Conservation (phyloP, 2,797 vertebrate species). For the Phalloptychus januarius region DNA sequence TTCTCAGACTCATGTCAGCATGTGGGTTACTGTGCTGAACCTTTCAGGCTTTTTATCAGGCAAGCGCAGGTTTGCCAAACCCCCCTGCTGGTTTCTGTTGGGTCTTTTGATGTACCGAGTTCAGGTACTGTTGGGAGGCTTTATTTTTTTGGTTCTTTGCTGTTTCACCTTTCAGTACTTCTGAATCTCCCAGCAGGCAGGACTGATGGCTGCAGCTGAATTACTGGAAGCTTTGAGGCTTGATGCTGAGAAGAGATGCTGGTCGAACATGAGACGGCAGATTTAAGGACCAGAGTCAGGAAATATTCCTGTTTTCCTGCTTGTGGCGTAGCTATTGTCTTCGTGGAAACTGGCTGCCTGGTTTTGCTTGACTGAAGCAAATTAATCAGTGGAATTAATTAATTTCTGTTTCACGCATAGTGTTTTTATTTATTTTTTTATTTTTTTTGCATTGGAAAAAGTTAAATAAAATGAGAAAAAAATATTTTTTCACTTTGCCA, state of each 20-base stretch:
- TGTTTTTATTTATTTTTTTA: background rate
- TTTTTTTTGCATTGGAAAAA: background rate
- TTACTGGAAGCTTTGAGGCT: conserved; percentile 29
- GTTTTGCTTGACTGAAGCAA: background rate
- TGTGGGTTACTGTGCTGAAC: conserved; percentile 61
- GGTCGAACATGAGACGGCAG: conserved; percentile 7
- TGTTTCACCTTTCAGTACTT: conserved; percentile 58
- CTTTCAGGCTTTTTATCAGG: conserved; percentile 57
- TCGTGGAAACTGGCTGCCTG: background rate
- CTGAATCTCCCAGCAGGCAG: conserved; percentile 44
- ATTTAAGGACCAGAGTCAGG: conserved; percentile 5
- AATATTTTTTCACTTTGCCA: too few relatives aligned
- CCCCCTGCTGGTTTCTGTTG: conserved; percentile 43
- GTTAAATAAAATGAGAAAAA: background rate
- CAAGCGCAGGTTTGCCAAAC: conserved; percentile 38
- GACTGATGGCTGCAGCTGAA: background rate
- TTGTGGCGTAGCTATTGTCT: background rate
- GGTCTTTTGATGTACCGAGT: conserved; percentile 59
- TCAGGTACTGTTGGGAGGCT: conserved; percentile 67
- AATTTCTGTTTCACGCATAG: background rate
- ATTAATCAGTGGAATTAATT: background rate
- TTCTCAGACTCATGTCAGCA: conserved; percentile 53
- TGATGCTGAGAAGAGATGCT: conserved; percentile 31
- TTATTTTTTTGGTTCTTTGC: conserved; percentile 59
- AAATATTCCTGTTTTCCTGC: background rate